Base-by-base conservation (phyloP, 2,113 vertebrate genomes). In the Ageneiosus marmoratus region DNA sequence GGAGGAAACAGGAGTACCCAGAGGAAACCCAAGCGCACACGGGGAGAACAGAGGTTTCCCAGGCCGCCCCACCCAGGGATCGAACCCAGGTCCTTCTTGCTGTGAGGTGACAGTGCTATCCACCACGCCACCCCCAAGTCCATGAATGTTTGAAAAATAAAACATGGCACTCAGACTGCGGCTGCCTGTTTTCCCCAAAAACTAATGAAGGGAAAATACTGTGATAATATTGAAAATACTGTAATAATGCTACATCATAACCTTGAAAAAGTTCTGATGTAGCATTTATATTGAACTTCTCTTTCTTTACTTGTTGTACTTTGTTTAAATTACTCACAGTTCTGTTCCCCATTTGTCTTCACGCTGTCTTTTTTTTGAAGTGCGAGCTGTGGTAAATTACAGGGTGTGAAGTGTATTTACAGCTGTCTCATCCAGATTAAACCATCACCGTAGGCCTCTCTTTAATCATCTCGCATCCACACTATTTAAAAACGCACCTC, bases 401-500 rank as follows among this genome's bases (percentile, higher is more conserved):
- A 85, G 77, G 80, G 77, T 70, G 62, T 77, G 62, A 76, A 48
- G 58, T 73, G 83, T 74, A 69, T 65, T 29, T 77, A 55, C 83
- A 82, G 83, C n/a, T 53, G 70, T 53, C 48, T 85, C 77, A 60
- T 55, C 67, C 50, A 18, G 20, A 84, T 86, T 84, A 84, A 86
- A 58, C 78, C 72, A 48, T 84, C 85, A 84, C 46, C 50, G 22
- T 62, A 65, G 29, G 41, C 11, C 78, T 51, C 77, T 86, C 82
- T 86, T 84, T 86, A 84, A 86, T 86, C 82, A 77, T 78, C 55
- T 6, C 10, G 11, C 41, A 60, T 62, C 85, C 72, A 81, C 16
- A 56, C 51, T 32, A 62, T 53, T 74, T 74, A 37, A 58, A 73
- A 74, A 62, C 24, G 20, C 48, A 79, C 29, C 63, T 69, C 48